Conservation (phyloP, 1,140 invertebrate genomes). For the Drosophila saltans region DNA sequence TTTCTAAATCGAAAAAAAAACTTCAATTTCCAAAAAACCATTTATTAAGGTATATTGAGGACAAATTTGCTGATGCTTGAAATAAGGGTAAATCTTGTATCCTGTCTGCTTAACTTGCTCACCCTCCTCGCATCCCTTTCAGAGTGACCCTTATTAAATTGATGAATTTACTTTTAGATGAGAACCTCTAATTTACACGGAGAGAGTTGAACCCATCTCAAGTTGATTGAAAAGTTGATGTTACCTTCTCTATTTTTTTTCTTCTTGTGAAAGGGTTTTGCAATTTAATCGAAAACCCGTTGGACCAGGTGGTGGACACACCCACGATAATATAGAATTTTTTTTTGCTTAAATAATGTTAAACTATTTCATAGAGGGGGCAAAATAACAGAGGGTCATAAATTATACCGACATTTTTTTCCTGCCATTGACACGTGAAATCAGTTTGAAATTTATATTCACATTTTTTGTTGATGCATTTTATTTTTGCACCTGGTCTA, state of each 20-base stretch:
- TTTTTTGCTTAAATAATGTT: not conserved
- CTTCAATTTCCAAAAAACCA: not conserved
- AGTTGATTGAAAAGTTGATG: constrained; percentile 76
- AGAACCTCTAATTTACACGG: constrained; percentile 22
- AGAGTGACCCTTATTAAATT: constrained; percentile 21
- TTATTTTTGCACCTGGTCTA: constrained; percentile 37
- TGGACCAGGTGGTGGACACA: not conserved
- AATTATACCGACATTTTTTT: constrained; percentile 35
- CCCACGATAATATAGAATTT: not conserved
- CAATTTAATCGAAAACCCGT: constrained; percentile 28
- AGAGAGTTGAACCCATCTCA: constrained; percentile 56
- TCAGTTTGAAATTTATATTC: constrained; percentile 34
- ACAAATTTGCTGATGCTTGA: constrained; percentile 44
- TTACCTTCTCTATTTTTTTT: constrained; percentile 33
- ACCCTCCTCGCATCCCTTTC: not conserved
- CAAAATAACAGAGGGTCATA: constrained; percentile 6
- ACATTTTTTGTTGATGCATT: constrained; percentile 19
- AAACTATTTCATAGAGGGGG: not conserved
- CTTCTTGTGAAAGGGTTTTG: constrained; percentile 28
- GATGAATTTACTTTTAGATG: constrained; percentile 38
- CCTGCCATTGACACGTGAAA: constrained; percentile 10
- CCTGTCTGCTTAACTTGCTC: not conserved
- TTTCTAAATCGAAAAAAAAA: too few species aligned
- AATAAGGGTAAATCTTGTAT: constrained; percentile 27
- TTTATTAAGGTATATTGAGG: constrained; percentile 20